Evolutionary conservation across 2,797 vertebrate genomes (phyloP).

Genomic region (Glossophaga mutica): DNA sequence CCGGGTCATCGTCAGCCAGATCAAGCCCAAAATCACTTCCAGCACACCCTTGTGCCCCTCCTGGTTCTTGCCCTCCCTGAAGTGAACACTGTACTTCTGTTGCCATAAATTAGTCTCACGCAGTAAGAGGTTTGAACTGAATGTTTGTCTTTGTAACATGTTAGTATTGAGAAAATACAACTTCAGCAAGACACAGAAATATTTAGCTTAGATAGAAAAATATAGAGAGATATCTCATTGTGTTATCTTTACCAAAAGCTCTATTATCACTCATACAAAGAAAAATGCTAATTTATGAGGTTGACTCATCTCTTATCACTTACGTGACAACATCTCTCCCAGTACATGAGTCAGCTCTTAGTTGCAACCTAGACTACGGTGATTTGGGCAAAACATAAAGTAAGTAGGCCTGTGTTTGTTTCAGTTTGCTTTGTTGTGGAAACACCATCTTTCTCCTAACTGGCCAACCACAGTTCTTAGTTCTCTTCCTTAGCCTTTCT

Average conservation of each 20-base stretch:
- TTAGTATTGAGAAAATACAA: slow-evolving; percentile 16
- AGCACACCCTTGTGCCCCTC: background rate
- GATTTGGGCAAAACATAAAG: background rate
- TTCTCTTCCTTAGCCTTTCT: slow-evolving; percentile 11
- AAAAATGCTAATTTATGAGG: background rate
- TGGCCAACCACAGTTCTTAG: slow-evolving; percentile 25
- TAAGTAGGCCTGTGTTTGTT: background rate
- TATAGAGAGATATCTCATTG: background rate
- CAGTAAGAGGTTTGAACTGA: background rate
- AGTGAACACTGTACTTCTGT: background rate
- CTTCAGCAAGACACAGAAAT: background rate
- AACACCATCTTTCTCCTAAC: background rate
- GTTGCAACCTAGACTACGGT: background rate
- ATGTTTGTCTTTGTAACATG: background rate
- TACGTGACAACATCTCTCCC: background rate
- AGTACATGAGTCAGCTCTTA: background rate
- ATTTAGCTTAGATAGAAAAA: background rate
- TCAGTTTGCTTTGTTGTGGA: slow-evolving; percentile 40
- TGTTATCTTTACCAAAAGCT: background rate
- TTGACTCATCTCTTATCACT: background rate
- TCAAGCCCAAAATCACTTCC: background rate
- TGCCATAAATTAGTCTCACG: background rate
- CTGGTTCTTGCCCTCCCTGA: background rate
- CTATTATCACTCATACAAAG: background rate
- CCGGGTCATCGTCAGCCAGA: background rate